phyloP scores from a whole-genome alignment of 1,140 invertebrate species.

The Papilio glaucus region DNA sequence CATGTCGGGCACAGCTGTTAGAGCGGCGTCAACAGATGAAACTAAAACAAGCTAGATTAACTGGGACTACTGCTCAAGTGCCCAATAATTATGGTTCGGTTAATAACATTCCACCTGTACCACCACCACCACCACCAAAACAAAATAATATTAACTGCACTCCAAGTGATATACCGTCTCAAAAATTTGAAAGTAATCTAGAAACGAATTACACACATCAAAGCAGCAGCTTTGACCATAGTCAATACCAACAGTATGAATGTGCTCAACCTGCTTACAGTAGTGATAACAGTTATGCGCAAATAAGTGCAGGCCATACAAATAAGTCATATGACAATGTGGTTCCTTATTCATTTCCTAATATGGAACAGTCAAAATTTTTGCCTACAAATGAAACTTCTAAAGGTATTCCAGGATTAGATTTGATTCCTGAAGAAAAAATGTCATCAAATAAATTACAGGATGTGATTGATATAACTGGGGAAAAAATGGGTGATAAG shows the following conservation, averaged over 20 bases:
- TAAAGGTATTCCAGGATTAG: conserved; percentile 86
- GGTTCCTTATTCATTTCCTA: conserved; percentile 33
- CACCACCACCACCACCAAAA: conserved; percentile 46
- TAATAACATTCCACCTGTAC: conserved; percentile 47
- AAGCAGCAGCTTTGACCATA: conserved; percentile 45
- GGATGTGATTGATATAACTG: conserved; percentile 73
- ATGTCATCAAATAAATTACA: conserved; percentile 46
- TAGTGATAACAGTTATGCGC: conserved; percentile 50
- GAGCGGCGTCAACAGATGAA: conserved; percentile 92
- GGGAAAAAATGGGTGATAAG: conserved; percentile 47
- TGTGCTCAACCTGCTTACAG: conserved; percentile 47
- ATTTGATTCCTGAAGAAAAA: conserved; percentile 83
- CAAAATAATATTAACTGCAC: conserved; percentile 44
- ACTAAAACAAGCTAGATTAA: conserved; percentile 84
- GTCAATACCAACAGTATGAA: conserved; percentile 44
- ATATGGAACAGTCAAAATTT: conserved; percentile 54
- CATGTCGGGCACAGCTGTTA: conserved; percentile 89
- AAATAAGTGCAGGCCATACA: conserved; percentile 54
- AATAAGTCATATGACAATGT: conserved; percentile 56
- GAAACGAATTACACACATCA: conserved; percentile 47
- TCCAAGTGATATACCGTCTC: conserved; percentile 40
- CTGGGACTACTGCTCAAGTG: conserved; percentile 48
- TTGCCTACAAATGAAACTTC: conserved; percentile 55
- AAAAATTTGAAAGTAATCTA: conserved; percentile 43
- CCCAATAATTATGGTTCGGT: conserved; percentile 42